A percentile compares a stretch with the other conserved stretches of the same genome.
Conservation (phyloP, 2,113 vertebrate genomes). For the Periophthalmodon schlosseri region DNA sequence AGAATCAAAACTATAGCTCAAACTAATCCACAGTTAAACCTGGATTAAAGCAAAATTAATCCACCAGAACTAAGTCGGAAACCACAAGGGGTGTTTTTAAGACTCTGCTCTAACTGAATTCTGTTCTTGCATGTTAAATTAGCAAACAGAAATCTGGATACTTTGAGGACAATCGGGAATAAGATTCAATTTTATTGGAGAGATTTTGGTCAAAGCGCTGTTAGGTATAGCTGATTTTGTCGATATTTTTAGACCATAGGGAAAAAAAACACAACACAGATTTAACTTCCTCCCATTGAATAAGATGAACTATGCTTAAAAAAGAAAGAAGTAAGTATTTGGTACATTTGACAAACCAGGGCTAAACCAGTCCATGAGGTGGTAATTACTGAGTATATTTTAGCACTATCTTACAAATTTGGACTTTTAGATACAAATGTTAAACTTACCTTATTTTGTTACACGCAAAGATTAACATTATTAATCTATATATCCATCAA, state of each 20-base stretch:
- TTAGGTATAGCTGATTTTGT: background rate
- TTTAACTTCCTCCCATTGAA: too few relatives aligned
- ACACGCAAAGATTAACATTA: background rate
- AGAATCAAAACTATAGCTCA: background rate
- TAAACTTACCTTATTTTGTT: background rate
- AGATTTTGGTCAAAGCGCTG: too few relatives aligned
- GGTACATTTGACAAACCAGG: too few relatives aligned
- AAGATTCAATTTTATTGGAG: background rate
- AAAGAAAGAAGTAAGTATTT: too few relatives aligned
- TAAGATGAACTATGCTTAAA: too few relatives aligned
- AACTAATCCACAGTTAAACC: constrained; percentile 3
- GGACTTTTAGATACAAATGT: background rate
- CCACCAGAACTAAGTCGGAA: constrained; percentile 1
- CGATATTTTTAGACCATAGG: too few relatives aligned
- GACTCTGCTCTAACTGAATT: background rate
- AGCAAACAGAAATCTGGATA: background rate
- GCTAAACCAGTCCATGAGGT: background rate
- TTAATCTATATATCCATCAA: background rate
- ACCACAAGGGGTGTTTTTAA: background rate
- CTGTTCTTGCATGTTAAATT: background rate
- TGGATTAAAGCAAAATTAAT: constrained; percentile 3
- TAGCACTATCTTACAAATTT: background rate
- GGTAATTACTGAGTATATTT: background rate
- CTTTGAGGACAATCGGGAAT: background rate
- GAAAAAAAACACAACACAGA: too few relatives aligned